Base-by-base conservation (phyloP, 2,113 vertebrate species). In the Nerophis ophidion region DNA sequence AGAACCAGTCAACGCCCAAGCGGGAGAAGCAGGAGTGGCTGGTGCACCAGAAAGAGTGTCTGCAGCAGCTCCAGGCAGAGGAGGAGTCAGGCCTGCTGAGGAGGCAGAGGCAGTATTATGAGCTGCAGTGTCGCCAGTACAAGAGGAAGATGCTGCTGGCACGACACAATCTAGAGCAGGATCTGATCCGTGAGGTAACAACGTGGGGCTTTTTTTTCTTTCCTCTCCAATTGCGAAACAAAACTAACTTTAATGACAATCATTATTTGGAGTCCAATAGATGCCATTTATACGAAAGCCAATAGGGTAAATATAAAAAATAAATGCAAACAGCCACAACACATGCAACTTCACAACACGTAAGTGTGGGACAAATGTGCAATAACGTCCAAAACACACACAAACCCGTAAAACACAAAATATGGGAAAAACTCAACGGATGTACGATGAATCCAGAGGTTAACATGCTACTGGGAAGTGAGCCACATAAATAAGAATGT, bases 11-110 rank as follows among this genome's bases (percentile, higher is more conserved):
- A 26, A 96, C 94, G 0, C 93, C 94, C 13, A 95, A 95, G 84
- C 86, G 93, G 33, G 94, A 96, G 86, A 94, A 94, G 68, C 93
- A 94, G 42, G 94, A 96, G 70, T 96, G 94, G 94, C 79, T 96
- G 74, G 86, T 94, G 70, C 90, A 93, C 55, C 94, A 96, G 86
- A 96, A 95, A 79, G 94, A 95, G 76, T 93, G 91, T 77, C 82
- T 95, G 57, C 93, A 94, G 79, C 93, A 94, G 74, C 87, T 89
- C 74, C 94, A 95, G 83, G 93, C 94, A 0, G 93, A 95, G 73
- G 94, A 96, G 51, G 94, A 96, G 80, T 92, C 93, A 0, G 89
- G 90, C 6, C 79, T 96, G 68, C 85, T 96, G 61, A 88, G 93
- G 48, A 80, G 93, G 10, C 94, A 96, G 84, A 89, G 93, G 60